phyloP scores from a whole-genome alignment of 1,140 invertebrate species.

The Lucilia sericata region DNA sequence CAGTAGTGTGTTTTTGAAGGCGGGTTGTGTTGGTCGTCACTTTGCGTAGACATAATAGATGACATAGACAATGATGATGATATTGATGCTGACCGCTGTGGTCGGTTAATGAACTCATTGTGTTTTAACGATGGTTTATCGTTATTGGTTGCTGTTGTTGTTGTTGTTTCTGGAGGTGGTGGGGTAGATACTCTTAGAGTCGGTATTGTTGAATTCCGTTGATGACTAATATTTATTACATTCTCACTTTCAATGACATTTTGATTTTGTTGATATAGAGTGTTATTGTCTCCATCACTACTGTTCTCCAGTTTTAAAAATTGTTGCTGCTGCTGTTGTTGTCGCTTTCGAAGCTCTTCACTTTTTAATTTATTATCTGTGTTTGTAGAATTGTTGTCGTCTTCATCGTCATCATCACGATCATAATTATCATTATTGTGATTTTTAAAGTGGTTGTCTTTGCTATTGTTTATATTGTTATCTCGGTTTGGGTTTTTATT shows the following conservation, averaged over 20 bases:
- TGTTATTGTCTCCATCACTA: not conserved
- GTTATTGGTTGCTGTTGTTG: not conserved
- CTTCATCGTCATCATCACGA: not conserved
- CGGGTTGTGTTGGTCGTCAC: not conserved
- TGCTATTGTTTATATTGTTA: not conserved
- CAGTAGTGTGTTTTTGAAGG: constrained; percentile 44
- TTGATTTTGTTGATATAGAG: constrained; percentile 12
- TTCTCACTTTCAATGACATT: constrained; percentile 43
- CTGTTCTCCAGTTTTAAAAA: not conserved
- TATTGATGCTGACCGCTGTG: not conserved
- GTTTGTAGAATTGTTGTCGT: not conserved
- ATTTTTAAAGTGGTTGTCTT: too few species aligned
- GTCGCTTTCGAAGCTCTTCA: not conserved
- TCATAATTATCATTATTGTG: not conserved
- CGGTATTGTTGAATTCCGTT: not conserved
- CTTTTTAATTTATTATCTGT: not conserved
- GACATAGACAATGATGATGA: constrained; percentile 31
- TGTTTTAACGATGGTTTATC: not conserved
- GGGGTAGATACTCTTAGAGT: not conserved
- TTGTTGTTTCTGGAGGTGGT: not conserved
- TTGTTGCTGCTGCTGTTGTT: constrained; percentile 41
- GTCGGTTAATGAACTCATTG: not conserved
- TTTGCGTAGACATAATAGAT: not conserved
- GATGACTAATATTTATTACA: constrained; percentile 35
- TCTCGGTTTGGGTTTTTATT: not conserved